Evolutionary conservation across 1,140 invertebrate genomes (phyloP).

Genomic region (Maconellicoccus hirsutus): DNA sequence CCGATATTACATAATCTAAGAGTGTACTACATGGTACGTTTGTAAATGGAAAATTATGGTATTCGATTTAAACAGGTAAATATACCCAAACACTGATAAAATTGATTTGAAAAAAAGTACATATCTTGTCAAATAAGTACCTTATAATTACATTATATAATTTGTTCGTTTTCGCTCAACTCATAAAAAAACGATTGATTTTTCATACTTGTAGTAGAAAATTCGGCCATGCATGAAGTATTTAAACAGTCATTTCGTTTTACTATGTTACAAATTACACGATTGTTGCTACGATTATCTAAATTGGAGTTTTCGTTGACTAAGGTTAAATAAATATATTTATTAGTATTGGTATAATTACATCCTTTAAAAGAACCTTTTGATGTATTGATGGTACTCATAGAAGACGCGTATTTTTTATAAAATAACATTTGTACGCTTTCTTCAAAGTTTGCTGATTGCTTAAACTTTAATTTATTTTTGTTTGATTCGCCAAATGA

Average conservation of each 20-base stretch:
- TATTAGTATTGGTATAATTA: constrained; percentile 7
- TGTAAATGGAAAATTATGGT: no score
- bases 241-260: background rate
- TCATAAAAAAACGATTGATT: constrained; percentile 13
- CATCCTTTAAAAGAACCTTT: background rate
- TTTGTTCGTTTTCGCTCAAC: background rate
- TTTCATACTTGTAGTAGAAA: background rate
- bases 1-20: no score
- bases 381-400: constrained; percentile 7
- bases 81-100: no score
- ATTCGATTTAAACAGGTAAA: no score
- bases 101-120: no score
- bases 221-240: background rate
- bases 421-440: constrained; percentile 10
- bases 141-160: background rate
- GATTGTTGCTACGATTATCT: background rate
- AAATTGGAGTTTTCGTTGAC: constrained; percentile 10
- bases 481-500: background rate
- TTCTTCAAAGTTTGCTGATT: background rate
- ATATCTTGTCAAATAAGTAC: no score
- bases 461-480: background rate
- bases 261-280: background rate
- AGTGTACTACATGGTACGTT: no score
- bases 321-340: constrained; percentile 16
- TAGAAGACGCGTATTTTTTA: background rate